Percentiles rank a stretch among this genome's conserved stretches.
phyloP scores from a whole-genome alignment of 2,888 invertebrate species.

The Eulithis testata region DNA sequence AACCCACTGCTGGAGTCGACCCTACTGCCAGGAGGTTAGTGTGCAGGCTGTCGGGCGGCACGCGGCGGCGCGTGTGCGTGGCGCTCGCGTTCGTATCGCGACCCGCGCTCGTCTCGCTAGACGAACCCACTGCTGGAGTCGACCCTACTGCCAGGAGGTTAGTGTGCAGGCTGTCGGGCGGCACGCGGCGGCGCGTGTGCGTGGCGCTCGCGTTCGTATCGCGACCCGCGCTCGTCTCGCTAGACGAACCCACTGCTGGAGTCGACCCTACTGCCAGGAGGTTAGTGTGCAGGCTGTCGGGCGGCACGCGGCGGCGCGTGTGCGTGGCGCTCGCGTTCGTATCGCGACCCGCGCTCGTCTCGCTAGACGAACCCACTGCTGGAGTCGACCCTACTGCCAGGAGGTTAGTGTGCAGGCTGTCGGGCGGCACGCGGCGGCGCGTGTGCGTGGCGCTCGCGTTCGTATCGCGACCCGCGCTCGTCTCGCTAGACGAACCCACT shows the following conservation, averaged over 20 bases:
- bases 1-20: constrained; percentile 95
- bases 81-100: constrained; percentile 94
- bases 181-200: constrained; percentile 94
- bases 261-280: constrained; percentile 94
- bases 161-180: constrained; percentile 90
- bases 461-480: constrained; percentile 87
- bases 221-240: constrained; percentile 85
- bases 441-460: constrained; percentile 95
- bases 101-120: constrained; percentile 87
- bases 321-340: constrained; percentile 96
- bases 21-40: constrained; percentile 91
- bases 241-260: constrained; percentile 95
- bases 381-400: constrained; percentile 95
- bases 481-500: constrained; percentile 93
- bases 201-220: constrained; percentile 95
- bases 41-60: constrained; percentile 91
- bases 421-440: constrained; percentile 95
- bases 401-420: constrained; percentile 87
- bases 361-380: constrained; percentile 94
- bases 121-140: constrained; percentile 95
- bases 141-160: constrained; percentile 92
- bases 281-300: constrained; percentile 88
- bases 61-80: constrained; percentile 94
- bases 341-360: constrained; percentile 85
- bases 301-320: constrained; percentile 94